These are phyloP conservation scores for Esox masquinongy DNA, from an alignment of 2,797 vertebrate genomes.

Conservation along the genomic window DNA sequence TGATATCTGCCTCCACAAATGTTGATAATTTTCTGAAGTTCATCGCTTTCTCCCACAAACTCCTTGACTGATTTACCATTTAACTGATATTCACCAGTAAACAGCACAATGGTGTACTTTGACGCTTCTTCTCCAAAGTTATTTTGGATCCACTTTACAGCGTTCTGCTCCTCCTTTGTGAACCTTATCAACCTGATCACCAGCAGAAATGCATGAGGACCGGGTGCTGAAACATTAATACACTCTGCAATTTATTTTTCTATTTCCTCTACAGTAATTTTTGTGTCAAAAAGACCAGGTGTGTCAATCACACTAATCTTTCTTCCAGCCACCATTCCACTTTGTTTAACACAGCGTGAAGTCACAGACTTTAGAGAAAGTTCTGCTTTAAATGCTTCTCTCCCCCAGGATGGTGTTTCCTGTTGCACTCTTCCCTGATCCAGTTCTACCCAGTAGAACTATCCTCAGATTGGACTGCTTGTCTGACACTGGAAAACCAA, in stretches of 20 bases:
- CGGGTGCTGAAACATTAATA: conserved; percentile 67
- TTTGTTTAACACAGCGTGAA: conserved; percentile 53
- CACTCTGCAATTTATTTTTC: conserved; percentile 68
- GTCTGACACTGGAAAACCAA: neutral
- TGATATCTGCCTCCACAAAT: conserved; percentile 65
- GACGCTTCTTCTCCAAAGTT: conserved; percentile 72
- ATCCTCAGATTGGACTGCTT: conserved; percentile 47
- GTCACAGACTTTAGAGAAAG: conserved; percentile 65
- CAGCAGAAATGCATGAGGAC: conserved; percentile 70
- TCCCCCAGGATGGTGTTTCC: conserved; percentile 72
- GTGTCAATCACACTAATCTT: conserved; percentile 71
- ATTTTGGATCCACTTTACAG: conserved; percentile 73
- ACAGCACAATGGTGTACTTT: conserved; percentile 74
- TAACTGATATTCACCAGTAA: conserved; percentile 69
- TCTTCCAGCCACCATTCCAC: conserved; percentile 44
- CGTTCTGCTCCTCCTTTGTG: conserved; percentile 66
- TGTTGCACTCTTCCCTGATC: conserved; percentile 72
- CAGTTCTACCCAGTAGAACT: conserved; percentile 72
- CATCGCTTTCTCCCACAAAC: conserved; percentile 66
- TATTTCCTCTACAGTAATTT: conserved; percentile 55
- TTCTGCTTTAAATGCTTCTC: conserved; percentile 62
- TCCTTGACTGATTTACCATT: conserved; percentile 59
- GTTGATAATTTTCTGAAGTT: conserved; percentile 63
- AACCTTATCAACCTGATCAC: conserved; percentile 71
- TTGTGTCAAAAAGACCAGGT: conserved; percentile 70